These are phyloP conservation scores for Polia nebulosa DNA, from an alignment of 2,888 invertebrate genomes.

Conservation along the genomic window DNA sequence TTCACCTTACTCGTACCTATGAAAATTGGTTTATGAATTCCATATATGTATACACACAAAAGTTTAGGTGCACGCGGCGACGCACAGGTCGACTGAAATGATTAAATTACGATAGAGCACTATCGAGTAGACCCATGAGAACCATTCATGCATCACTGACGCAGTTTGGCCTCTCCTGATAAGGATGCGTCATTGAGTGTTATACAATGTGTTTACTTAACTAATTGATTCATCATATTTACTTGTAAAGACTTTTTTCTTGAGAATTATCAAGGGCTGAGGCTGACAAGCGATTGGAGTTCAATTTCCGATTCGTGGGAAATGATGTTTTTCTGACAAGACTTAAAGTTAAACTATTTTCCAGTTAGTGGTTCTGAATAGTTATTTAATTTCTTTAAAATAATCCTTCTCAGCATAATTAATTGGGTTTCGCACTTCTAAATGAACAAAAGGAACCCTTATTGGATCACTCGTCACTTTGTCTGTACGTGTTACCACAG, in stretches of 20 bases:
- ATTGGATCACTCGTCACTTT: no score
- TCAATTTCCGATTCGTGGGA: background rate
- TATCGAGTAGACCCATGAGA: background rate
- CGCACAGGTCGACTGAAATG: background rate
- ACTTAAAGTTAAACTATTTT: background rate
- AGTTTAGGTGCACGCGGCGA: background rate
- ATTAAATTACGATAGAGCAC: constrained; percentile 27
- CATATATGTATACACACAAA: no score
- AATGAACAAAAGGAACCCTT: no score
- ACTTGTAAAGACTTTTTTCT: background rate
- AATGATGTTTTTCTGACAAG: background rate
- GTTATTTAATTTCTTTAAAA: no score
- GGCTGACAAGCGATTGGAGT: background rate
- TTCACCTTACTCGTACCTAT: background rate
- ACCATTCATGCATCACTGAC: constrained; percentile 13
- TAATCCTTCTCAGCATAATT: no score
- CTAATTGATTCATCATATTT: background rate
- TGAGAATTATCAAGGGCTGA: no score
- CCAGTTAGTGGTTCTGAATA: background rate
- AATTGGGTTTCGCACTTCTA: no score
- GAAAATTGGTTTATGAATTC: background rate
- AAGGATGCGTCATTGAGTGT: background rate
- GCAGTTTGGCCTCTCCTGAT: background rate
- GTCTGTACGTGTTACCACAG: no score
- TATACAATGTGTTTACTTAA: background rate